Evolutionary conservation across 2,888 invertebrate species (phyloP), one percentile per base, ranked within the genome.

Genomic region (Pogonocherus hispidulus): DNA sequence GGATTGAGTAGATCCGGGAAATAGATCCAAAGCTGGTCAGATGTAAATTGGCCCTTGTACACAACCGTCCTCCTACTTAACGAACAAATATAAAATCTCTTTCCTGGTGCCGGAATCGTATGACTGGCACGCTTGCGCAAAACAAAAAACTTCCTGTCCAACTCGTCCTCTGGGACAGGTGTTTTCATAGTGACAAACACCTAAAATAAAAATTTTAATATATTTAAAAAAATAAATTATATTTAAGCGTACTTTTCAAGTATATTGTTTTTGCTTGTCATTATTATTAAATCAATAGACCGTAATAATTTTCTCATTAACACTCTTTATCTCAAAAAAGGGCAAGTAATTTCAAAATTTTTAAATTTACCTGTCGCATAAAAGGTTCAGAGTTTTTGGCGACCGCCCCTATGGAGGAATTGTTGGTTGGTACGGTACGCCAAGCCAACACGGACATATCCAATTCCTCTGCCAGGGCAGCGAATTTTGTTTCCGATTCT

Each of bases 21-120:
- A 84, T 92, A 93, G 19, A 90, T 90, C 94, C 95, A 89, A 83
- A 98, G 87, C 86, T 99, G 99, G 83, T 95, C 94, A 0, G 99
- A 96, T 32, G 97, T 98, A 78, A 99, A 90, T 83, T 98, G 93
- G 41, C 99, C 99, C 88, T 99, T 99, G 89, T 99, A 99, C 32
- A 99, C 97, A 70, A 99, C 89, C 8, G 94, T 96, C 79, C 91
- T 91, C 59, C 95, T 87, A 20, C 97, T 97, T 77, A 99, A 87
- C 64, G 98, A 98, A 88, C 98, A 98, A 81, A 99, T 95, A 87
- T 99, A 99, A 87, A 97, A 99, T 73, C 98, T 89, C 49, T 94
- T 91, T 4, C 94, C 95, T 1, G 94, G 94, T 77, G 93, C 91
- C 37, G 93, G 91, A 82, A 99, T 91, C 76, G 91, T 91, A 83